Percentiles rank a stretch among this genome's conserved stretches.
These are phyloP conservation scores for Phalera bucephala DNA, from an alignment of 2,888 invertebrate species.

Conservation along the genomic window DNA sequence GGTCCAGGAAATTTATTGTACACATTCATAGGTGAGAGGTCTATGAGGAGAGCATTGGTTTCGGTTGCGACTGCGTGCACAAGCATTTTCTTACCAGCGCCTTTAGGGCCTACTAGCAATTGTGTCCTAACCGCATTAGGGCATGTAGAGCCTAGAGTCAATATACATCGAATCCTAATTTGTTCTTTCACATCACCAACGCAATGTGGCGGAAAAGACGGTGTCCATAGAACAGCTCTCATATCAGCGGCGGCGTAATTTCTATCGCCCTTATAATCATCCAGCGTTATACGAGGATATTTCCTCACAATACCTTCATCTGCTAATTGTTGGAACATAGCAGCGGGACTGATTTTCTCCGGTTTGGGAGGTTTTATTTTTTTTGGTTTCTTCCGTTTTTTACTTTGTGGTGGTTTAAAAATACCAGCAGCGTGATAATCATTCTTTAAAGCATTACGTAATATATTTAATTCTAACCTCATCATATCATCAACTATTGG, in stretches of 20 bases:
- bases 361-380: constrained; percentile 83
- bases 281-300: constrained; percentile 82
- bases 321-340: constrained; percentile 88
- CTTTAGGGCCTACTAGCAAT: constrained; percentile 87
- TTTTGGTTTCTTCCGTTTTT: constrained; percentile 65
- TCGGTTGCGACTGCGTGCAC: constrained; percentile 89
- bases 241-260: constrained; percentile 84
- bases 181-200: constrained; percentile 84
- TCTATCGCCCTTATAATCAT: constrained; percentile 88
- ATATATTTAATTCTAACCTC: constrained; percentile 78
- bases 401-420: constrained; percentile 40
- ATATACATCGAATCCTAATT: constrained; percentile 83
- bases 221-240: constrained; percentile 65
- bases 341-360: constrained; percentile 82
- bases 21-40: constrained; percentile 87
- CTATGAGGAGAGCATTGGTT: constrained; percentile 89
- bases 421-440: constrained; percentile 51
- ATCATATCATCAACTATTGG: constrained; percentile 87
- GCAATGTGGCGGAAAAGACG: constrained; percentile 74
- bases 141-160: constrained; percentile 78
- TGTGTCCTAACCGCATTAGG: constrained; percentile 80
- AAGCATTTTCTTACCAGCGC: constrained; percentile 87
- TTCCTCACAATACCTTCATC: constrained; percentile 86
- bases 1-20: constrained; percentile 87
- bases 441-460: constrained; percentile 78